phyloP scores from a whole-genome alignment of 2,888 invertebrate species.

The Antheraea yamamai region DNA sequence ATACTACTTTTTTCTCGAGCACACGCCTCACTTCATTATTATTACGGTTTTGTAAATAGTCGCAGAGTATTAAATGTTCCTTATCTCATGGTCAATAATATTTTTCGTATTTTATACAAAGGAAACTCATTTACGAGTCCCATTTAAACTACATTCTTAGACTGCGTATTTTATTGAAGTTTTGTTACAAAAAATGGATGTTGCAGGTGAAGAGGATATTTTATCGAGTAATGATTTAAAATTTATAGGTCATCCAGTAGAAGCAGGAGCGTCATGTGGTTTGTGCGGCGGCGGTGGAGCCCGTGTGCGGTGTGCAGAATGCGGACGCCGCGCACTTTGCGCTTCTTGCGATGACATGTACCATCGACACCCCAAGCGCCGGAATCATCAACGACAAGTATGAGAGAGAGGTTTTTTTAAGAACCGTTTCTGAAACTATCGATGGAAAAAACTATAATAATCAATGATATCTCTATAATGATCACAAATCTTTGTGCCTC shows the following conservation, averaged over 20 bases:
- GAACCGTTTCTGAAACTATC: background rate
- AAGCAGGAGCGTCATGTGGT: slow-evolving; percentile 85
- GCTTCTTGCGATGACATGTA: slow-evolving; percentile 97
- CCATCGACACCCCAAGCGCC: slow-evolving; percentile 94
- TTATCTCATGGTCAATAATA: too few relatives aligned
- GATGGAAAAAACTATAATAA: background rate
- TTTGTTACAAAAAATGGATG: background rate
- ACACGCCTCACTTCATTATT: too few relatives aligned
- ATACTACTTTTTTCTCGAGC: too few relatives aligned
- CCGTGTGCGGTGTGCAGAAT: slow-evolving; percentile 91
- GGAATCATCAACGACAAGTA: slow-evolving; percentile 90
- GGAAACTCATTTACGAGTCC: too few relatives aligned
- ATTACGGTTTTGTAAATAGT: too few relatives aligned
- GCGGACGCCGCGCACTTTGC: slow-evolving; percentile 92
- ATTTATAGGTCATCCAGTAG: slow-evolving; percentile 74
- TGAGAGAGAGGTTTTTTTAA: background rate
- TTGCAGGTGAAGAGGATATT: background rate
- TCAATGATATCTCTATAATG: too few relatives aligned
- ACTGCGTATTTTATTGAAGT: background rate
- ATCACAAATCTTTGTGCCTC: too few relatives aligned
- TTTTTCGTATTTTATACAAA: too few relatives aligned
- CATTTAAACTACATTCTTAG: too few relatives aligned
- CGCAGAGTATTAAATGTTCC: too few relatives aligned
- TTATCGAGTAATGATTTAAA: background rate
- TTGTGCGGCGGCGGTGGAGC: slow-evolving; percentile 92